These are phyloP conservation scores for Lamproptera curius DNA, from an alignment of 2,888 invertebrate genomes.

Conservation along the genomic window DNA sequence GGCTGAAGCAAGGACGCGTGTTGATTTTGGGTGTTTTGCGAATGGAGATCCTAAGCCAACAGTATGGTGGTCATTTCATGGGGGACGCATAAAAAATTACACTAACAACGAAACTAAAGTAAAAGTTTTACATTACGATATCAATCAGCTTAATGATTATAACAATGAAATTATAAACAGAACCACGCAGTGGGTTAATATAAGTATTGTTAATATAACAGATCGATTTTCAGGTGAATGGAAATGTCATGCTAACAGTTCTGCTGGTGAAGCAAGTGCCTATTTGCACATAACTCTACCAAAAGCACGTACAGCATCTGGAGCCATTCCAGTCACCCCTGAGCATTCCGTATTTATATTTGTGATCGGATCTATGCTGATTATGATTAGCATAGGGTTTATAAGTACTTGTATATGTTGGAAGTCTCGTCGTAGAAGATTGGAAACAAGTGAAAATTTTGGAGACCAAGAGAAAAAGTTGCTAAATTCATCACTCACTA, in stretches of 20 bases:
- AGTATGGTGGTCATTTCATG: slow-evolving; percentile 88
- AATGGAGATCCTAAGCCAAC: slow-evolving; percentile 89
- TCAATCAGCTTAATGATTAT: slow-evolving; percentile 54
- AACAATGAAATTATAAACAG: slow-evolving; percentile 61
- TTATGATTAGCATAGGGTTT: slow-evolving; percentile 81
- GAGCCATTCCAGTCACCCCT: slow-evolving; percentile 86
- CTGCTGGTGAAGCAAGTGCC: slow-evolving; percentile 77
- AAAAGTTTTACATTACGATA: slow-evolving; percentile 45
- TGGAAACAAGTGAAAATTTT: slow-evolving; percentile 82
- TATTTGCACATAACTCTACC: slow-evolving; percentile 77
- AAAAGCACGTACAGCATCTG: slow-evolving; percentile 83
- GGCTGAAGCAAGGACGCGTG: slow-evolving; percentile 89
- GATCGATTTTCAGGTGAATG: slow-evolving; percentile 91
- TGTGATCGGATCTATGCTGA: slow-evolving; percentile 83
- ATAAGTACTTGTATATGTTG: slow-evolving; percentile 67
- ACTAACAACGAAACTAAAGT: slow-evolving; percentile 55
- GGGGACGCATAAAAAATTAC: slow-evolving; percentile 58
- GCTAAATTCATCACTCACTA: slow-evolving; percentile 85
- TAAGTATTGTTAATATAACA: slow-evolving; percentile 89
- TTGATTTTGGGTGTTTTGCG: slow-evolving; percentile 88
- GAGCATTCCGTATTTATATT: slow-evolving; percentile 85
- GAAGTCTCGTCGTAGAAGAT: slow-evolving; percentile 86
- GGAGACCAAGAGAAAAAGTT: slow-evolving; percentile 93
- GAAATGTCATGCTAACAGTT: slow-evolving; percentile 87
- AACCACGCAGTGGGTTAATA: slow-evolving; percentile 85